phyloP scores from a whole-genome alignment of 1,140 invertebrate genomes.

The Lasioglossum albipes region DNA sequence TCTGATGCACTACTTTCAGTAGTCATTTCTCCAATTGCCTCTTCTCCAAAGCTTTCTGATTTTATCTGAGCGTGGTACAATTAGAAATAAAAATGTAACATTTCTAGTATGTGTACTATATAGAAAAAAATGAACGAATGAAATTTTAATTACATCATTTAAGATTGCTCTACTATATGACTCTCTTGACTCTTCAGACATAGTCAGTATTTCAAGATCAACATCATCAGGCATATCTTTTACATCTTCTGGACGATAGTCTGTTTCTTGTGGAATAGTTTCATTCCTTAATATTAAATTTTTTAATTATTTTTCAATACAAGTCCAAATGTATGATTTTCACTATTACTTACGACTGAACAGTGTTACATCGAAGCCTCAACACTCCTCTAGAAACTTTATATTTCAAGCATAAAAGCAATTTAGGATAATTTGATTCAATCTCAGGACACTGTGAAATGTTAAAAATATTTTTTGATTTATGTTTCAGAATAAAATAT shows the following conservation, averaged over 20 bases:
- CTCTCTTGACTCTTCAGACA: background rate
- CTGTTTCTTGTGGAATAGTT: conserved; percentile 32
- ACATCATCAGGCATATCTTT: conserved; percentile 48
- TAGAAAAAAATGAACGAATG: background rate
- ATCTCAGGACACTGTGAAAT: background rate
- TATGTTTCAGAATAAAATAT: background rate
- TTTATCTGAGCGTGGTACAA: conserved; percentile 1
- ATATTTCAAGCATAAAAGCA: conserved; percentile 25
- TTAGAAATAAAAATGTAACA: background rate
- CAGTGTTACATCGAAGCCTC: background rate
- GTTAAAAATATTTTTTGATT: background rate
- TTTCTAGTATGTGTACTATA: background rate
- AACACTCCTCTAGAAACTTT: conserved; percentile 27
- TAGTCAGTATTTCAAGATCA: conserved; percentile 15
- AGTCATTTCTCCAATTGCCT: background rate
- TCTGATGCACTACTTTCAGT: background rate
- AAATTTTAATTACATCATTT: conserved; percentile 12
- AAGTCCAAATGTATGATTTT: background rate
- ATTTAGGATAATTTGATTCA: conserved; percentile 8
- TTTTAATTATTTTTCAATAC: background rate
- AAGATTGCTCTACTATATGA: background rate
- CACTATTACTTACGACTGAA: conserved; percentile 41
- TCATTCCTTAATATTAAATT: conserved; percentile 44
- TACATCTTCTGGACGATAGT: conserved; percentile 47
- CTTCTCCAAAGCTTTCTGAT: background rate